Evolutionary conservation across 2,797 vertebrate species (phyloP).

Genomic region (Peromyscus aztecus): DNA sequence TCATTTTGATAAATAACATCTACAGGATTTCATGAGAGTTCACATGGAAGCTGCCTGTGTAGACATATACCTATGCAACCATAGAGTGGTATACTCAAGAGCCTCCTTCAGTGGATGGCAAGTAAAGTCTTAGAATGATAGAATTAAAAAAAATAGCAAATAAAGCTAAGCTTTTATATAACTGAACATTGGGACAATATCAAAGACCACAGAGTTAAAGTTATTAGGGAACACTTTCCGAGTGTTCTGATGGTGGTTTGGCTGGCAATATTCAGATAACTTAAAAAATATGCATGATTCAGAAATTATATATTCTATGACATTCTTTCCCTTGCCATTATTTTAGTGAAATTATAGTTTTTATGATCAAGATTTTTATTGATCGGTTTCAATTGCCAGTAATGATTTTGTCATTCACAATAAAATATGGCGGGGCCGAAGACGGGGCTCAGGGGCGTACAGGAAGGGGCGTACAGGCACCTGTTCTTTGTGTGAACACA

Average conservation of each 20-base stretch:
- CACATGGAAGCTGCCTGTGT: background rate
- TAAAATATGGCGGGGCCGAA: background rate
- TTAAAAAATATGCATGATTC: background rate
- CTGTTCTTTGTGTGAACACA: background rate
- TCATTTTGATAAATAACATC: background rate
- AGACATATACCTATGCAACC: background rate
- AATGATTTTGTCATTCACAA: background rate
- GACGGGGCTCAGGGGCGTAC: too few relatives aligned
- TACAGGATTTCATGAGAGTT: background rate
- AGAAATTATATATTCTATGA: background rate
- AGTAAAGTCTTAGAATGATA: background rate
- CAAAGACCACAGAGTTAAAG: background rate
- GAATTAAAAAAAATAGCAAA: background rate
- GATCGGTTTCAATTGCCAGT: background rate
- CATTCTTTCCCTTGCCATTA: constrained; percentile 11
- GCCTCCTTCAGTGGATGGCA: background rate
- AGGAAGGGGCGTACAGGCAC: background rate
- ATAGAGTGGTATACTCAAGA: background rate
- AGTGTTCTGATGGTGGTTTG: background rate
- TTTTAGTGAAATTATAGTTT: constrained; percentile 1
- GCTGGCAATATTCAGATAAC: background rate
- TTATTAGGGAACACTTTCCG: background rate
- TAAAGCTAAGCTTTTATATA: background rate
- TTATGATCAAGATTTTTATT: constrained; percentile 3
- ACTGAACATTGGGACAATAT: background rate